Evolutionary conservation across 2,113 vertebrate genomes (phyloP).

Genomic region (Danio rerio): DNA sequence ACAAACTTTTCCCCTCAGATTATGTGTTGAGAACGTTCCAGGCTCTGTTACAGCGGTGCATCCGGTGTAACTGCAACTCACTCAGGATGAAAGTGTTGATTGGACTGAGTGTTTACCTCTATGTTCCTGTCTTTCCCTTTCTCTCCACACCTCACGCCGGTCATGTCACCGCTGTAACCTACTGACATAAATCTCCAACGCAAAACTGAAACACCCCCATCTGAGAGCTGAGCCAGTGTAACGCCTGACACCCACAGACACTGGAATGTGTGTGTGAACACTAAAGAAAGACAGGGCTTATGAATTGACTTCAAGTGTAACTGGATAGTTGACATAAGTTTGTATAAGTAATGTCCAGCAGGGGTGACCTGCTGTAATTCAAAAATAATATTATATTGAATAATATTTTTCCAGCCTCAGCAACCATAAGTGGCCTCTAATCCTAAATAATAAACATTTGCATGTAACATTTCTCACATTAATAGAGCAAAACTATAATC

Average conservation of each 20-base stretch:
- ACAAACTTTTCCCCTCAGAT: constrained; percentile 24
- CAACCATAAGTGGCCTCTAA: background rate
- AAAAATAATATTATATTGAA: background rate
- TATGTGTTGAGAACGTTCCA: background rate
- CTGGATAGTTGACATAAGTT: background rate
- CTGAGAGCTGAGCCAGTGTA: constrained; percentile 24
- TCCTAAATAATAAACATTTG: background rate
- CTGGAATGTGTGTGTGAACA: constrained; percentile 10
- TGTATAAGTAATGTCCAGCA: background rate
- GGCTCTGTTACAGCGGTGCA: constrained; percentile 13
- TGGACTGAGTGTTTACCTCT: background rate
- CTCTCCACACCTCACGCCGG: constrained; percentile 34
- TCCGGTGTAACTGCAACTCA: constrained; percentile 29
- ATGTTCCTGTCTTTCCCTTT: constrained; percentile 45
- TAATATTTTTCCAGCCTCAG: background rate
- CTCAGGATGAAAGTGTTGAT: background rate
- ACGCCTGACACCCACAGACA: background rate
- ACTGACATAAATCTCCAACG: constrained; percentile 47
- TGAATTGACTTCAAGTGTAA: background rate
- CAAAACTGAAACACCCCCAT: background rate
- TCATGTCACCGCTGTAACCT: constrained; percentile 49
- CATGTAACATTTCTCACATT: background rate
- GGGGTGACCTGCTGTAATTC: background rate
- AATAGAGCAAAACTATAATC: background rate
- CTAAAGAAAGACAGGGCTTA: constrained; percentile 5